phyloP scores from a whole-genome alignment of 2,888 invertebrate species.

The Stratiomys singularior region DNA sequence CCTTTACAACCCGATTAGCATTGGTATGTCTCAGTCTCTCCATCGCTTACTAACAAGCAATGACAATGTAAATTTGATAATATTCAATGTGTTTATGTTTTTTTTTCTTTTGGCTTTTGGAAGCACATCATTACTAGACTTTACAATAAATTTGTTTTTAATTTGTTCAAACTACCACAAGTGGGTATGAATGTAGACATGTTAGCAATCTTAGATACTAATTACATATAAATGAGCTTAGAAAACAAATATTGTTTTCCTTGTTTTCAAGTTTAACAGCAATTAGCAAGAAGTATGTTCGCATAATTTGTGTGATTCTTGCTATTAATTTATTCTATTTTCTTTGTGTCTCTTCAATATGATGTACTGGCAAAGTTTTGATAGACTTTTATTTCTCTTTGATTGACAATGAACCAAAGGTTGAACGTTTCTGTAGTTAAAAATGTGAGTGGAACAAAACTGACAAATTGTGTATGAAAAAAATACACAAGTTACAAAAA shows the following conservation, averaged over 20 bases:
- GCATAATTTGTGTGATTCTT: background rate
- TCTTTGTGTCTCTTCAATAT: slow-evolving; percentile 37
- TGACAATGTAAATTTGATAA: background rate
- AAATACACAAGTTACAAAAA: background rate
- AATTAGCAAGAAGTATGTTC: too few relatives aligned
- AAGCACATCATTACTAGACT: slow-evolving; percentile 31
- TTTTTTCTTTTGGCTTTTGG: slow-evolving; percentile 19
- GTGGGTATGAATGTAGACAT: background rate
- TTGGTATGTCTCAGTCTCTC: too few relatives aligned
- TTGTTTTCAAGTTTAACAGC: background rate
- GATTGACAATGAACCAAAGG: background rate
- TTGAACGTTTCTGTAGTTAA: too few relatives aligned
- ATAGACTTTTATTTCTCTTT: background rate
- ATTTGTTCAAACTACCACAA: background rate
- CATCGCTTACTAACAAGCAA: background rate
- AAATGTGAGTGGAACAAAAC: too few relatives aligned
- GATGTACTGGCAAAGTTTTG: slow-evolving; percentile 37
- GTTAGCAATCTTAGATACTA: background rate
- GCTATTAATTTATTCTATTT: background rate
- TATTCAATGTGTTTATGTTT: background rate
- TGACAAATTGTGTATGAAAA: background rate
- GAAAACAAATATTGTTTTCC: slow-evolving; percentile 42
- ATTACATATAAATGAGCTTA: slow-evolving; percentile 16
- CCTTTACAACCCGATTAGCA: too few relatives aligned
- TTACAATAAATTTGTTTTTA: background rate